These are phyloP conservation scores for Erebia aethiops DNA, from an alignment of 2,888 invertebrate species.

Conservation along the genomic window DNA sequence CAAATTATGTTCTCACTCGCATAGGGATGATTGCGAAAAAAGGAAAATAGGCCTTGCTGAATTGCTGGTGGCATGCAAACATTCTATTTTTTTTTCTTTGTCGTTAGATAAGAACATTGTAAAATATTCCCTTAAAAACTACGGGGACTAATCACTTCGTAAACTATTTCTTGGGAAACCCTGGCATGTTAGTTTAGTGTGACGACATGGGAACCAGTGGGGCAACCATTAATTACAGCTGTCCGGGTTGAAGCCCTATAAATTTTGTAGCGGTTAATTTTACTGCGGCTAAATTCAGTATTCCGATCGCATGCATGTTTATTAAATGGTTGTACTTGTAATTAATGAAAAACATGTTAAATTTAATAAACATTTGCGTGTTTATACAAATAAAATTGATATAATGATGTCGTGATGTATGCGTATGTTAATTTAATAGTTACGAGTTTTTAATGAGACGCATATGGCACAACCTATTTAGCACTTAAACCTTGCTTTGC, in stretches of 20 bases:
- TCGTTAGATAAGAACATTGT: not conserved
- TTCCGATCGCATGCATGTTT: slow-evolving; percentile 23
- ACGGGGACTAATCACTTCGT: slow-evolving; percentile 13
- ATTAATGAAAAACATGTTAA: slow-evolving; percentile 19
- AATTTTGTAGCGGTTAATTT: slow-evolving; percentile 38
- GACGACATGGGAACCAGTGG: slow-evolving; percentile 33
- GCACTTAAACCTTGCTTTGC: no score
- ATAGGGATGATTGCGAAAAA: no score
- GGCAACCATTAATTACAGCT: slow-evolving; percentile 40
- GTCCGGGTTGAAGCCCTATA: slow-evolving; percentile 32
- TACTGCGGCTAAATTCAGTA: slow-evolving; percentile 38
- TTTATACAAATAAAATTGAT: slow-evolving; percentile 9
- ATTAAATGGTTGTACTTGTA: slow-evolving; percentile 20
- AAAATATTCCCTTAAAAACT: not conserved
- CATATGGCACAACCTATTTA: not conserved
- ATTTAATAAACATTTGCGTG: slow-evolving; percentile 4
- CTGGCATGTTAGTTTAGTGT: slow-evolving; percentile 31
- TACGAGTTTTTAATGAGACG: not conserved
- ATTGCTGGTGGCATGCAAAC: no score
- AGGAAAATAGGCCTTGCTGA: no score
- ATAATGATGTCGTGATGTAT: not conserved
- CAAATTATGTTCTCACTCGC: no score
- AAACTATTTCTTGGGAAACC: slow-evolving; percentile 23
- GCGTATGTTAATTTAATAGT: not conserved
- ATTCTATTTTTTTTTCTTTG: no score